Percentiles rank a stretch among this genome's conserved stretches.
Evolutionary conservation across 2,797 vertebrate species (phyloP).

Genomic region (Meriones psammophilus): DNA sequence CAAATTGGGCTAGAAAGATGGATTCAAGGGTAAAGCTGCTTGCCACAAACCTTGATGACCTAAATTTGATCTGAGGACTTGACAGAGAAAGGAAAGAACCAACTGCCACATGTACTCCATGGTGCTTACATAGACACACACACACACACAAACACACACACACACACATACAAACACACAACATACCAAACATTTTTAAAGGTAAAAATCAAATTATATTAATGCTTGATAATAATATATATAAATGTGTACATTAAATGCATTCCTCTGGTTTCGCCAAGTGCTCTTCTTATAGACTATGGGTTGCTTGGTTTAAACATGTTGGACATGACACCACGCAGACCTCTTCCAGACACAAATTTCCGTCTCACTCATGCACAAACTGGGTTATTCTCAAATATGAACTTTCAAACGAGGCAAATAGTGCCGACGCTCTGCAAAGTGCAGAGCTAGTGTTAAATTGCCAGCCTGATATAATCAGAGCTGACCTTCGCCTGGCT

Average conservation of each 20-base stretch:
- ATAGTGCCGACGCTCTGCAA: conserved; percentile 30
- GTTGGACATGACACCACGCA: neutral
- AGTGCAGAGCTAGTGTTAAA: conserved; percentile 53
- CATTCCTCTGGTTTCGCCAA: neutral
- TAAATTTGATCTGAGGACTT: neutral
- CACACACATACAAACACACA: neutral
- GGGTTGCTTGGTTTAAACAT: neutral
- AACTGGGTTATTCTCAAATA: conserved; percentile 50
- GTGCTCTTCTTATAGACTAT: neutral
- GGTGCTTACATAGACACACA: too few species aligned
- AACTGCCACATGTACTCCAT: neutral
- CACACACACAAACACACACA: neutral
- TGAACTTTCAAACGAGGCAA: conserved; percentile 65
- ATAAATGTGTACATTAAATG: neutral
- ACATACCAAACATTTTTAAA: neutral
- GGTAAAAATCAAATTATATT: neutral
- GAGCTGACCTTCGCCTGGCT: conserved; percentile 20
- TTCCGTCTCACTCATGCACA: neutral
- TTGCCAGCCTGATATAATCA: neutral
- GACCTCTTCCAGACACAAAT: neutral
- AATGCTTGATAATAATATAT: neutral
- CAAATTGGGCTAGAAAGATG: neutral
- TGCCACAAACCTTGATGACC: neutral
- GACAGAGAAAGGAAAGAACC: neutral
- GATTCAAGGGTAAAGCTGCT: neutral